Evolutionary conservation across 1,140 invertebrate species (phyloP).

Genomic region (Temnothorax curvispinosus): DNA sequence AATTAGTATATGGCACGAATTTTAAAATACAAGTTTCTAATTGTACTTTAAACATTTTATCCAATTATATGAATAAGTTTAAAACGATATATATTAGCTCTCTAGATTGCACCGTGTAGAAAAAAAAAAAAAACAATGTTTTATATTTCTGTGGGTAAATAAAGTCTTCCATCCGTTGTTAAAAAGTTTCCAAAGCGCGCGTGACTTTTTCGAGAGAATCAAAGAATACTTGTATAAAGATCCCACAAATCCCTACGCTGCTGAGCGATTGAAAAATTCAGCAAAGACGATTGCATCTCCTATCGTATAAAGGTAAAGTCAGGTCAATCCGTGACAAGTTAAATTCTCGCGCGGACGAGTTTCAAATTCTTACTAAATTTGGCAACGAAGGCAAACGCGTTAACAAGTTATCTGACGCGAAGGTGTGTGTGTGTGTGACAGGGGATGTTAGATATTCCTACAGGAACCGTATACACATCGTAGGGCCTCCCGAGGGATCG

Average conservation of each 20-base stretch:
- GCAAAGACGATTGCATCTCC: neutral
- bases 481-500: neutral
- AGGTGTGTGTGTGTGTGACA: no score
- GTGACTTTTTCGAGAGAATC: neutral
- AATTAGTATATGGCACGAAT: neutral
- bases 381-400: no score
- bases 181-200: neutral
- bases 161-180: neutral
- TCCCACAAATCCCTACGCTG: neutral
- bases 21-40: neutral
- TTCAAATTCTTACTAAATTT: neutral
- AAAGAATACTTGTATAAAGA: neutral
- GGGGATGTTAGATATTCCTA: neutral
- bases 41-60: neutral
- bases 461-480: neutral
- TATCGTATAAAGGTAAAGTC: constrained; percentile 1
- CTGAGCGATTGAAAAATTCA: neutral
- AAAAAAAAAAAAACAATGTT: neutral
- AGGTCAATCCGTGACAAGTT: neutral
- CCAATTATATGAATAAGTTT: neutral
- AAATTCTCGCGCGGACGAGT: neutral
- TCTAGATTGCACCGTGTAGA: neutral
- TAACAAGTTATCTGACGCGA: neutral
- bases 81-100: neutral
- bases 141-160: neutral